Base-by-base conservation (phyloP, 2,113 vertebrate genomes). In the Mesoclemmys tuberculata region DNA sequence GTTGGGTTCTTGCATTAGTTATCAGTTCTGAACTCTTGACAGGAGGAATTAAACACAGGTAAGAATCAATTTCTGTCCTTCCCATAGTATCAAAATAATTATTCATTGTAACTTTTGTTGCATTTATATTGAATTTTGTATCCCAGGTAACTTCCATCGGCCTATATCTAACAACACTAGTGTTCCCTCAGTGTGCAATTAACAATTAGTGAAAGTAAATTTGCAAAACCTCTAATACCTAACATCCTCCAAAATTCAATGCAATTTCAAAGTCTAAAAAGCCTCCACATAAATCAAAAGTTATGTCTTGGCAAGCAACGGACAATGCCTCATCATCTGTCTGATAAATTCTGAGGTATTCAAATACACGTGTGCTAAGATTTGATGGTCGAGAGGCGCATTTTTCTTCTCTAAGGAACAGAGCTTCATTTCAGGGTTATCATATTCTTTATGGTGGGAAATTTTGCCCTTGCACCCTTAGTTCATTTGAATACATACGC, bases 1-100 rank as follows among this genome's bases (percentile, higher is more conserved):
- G 84, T 95, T 93, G 83, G 93, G 93, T 97, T 97, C 91, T 97
- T 51, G 5, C 12, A 93, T 94, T 92, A 97, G 92, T 95, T 92
- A 90, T 5, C 91, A 74, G 8, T 95, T 77, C 95, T 92, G 44
- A 96, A 90, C 89, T 82, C 31, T 78, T 84, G 48, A 82, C 14
- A 92, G 93, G 58, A 49, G 80, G 74, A 79, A 84, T 96, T 88
- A 90, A 87, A 52, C n/a, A 94, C 31, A 21, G 56, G 13, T 84
- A 74, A 84, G 89, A 31, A 3, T 71, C 84, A 82, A 41, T n/a
- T 2, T 41, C 85, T 80, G 29, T 75, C 85, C 51, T 48, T 79
- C 80, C 87, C 79, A 48, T 51, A 38, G 26, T 11, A 38, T 7
- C 2, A 5, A 48, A 0, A 8, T 7, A 78, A 51, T 41, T 64